A percentile compares a stretch with the other conserved stretches of the same genome.
These are phyloP conservation scores for Bubalus kerabau DNA, from an alignment of 2,113 vertebrate species.

Conservation along the genomic window DNA sequence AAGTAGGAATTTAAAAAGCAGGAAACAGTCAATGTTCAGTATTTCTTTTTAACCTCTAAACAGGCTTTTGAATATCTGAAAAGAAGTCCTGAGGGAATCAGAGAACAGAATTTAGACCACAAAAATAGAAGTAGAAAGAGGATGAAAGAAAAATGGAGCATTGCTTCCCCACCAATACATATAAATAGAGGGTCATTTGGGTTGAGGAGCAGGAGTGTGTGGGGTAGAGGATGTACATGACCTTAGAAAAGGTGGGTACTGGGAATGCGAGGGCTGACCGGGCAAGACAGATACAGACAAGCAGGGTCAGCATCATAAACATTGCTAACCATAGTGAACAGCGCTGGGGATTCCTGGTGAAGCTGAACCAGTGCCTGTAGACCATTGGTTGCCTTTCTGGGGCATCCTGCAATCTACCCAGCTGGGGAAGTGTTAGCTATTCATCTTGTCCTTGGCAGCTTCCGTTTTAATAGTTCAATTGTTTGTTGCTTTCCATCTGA, in stretches of 20 bases:
- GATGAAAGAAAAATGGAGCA: background rate
- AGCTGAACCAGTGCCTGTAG: background rate
- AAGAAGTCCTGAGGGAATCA: constrained; percentile 1
- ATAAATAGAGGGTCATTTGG: background rate
- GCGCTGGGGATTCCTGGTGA: background rate
- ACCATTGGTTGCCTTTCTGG: background rate
- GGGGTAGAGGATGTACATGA: background rate
- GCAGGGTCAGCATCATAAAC: background rate
- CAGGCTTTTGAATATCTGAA: constrained; percentile 43
- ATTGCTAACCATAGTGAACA: background rate
- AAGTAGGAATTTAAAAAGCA: constrained; percentile 28
- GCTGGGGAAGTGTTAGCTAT: background rate
- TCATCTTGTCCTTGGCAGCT: background rate
- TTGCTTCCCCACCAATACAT: background rate
- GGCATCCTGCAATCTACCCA: background rate
- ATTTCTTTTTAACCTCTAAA: background rate
- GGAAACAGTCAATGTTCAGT: background rate
- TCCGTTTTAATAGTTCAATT: background rate
- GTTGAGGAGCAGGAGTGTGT: background rate
- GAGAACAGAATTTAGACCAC: background rate
- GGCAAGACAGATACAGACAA: background rate
- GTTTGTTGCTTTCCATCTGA: background rate
- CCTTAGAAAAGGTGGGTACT: background rate
- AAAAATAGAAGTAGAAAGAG: background rate
- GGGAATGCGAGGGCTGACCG: background rate